These are phyloP conservation scores for Coelogynopora nodosa DNA, from an alignment of 2,888 invertebrate genomes.

Conservation along the genomic window DNA sequence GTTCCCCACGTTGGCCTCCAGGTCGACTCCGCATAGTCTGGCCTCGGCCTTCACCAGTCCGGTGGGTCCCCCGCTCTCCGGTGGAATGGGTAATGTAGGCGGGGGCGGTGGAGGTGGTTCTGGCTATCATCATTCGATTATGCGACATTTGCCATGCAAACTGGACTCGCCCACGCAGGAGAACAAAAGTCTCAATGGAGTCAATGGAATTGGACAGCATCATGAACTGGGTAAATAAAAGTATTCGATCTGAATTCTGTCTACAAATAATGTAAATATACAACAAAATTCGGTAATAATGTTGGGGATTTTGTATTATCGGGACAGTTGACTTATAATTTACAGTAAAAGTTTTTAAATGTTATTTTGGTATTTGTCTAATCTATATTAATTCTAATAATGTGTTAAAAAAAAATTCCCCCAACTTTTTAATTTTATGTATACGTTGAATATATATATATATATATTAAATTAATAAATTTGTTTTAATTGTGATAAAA, in stretches of 20 bases:
- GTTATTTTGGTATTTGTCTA: no score
- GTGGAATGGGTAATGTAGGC: neutral
- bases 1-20: neutral
- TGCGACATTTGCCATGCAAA: neutral
- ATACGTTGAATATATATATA: neutral
- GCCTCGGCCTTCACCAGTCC: constrained; percentile 2
- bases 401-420: neutral
- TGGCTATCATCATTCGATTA: neutral
- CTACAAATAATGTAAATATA: no score
- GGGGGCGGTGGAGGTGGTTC: neutral
- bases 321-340: no score
- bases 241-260: no score
- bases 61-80: neutral
- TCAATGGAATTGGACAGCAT: neutral
- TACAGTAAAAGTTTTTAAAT: no score
- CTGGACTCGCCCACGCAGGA: neutral
- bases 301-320: no score
- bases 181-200: neutral
- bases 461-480: no score
- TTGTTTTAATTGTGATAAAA: no score
- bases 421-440: neutral
- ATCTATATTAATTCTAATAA: neutral
- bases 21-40: neutral
- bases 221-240: neutral
- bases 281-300: no score